Evolutionary conservation across 2,113 vertebrate species (phyloP).

Genomic region (Origma solitaria): DNA sequence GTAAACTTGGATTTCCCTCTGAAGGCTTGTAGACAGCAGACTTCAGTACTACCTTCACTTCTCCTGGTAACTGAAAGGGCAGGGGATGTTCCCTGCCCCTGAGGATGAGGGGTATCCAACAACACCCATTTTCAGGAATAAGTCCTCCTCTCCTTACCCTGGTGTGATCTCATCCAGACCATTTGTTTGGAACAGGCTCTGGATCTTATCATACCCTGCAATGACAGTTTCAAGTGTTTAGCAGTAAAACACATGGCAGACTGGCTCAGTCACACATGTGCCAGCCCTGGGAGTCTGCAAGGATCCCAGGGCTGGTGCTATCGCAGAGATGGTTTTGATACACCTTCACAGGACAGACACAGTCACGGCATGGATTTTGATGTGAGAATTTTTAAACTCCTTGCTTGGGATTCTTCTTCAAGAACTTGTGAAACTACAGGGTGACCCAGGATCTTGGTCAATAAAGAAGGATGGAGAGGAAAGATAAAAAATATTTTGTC

Average conservation of each 20-base stretch:
- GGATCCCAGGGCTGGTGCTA: background rate
- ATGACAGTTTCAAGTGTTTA: background rate
- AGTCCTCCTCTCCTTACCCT: background rate
- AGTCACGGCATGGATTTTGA: background rate
- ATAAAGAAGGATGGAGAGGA: background rate
- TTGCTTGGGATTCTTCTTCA: background rate
- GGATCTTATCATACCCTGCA: background rate
- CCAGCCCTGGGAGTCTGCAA: background rate
- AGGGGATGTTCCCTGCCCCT: rapidly evolving
- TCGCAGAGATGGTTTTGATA: background rate
- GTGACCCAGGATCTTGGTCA: background rate
- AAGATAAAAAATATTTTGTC: background rate
- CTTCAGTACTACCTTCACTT: background rate
- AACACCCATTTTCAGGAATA: background rate
- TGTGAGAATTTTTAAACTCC: background rate
- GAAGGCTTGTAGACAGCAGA: background rate
- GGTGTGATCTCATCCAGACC: background rate
- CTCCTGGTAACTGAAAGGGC: background rate
- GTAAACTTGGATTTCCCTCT: background rate
- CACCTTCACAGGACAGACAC: background rate
- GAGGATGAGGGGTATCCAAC: background rate
- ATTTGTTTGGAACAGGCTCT: background rate
- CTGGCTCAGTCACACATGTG: background rate
- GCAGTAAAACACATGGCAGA: background rate
- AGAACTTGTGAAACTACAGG: background rate